Evolutionary conservation across 2,797 vertebrate genomes (phyloP).

Genomic region (Momotus momota): DNA sequence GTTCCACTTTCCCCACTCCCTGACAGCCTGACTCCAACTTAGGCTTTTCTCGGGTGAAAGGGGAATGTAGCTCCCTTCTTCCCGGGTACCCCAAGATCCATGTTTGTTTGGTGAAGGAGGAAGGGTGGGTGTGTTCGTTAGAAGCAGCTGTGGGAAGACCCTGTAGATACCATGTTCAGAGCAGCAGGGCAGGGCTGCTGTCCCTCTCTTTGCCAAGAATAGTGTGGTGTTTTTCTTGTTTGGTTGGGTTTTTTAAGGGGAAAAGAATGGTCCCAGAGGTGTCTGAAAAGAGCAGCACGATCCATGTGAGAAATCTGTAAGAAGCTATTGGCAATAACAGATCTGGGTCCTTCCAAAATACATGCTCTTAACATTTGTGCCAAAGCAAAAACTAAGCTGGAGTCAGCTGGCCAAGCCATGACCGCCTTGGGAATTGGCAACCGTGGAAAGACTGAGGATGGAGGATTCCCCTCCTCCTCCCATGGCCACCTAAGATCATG

Average conservation of each 20-base stretch:
- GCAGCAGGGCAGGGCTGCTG: neutral
- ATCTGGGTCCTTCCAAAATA: neutral
- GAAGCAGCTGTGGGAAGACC: neutral
- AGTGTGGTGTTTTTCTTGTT: neutral
- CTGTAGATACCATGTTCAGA: neutral
- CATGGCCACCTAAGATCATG: neutral
- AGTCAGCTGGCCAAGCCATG: neutral
- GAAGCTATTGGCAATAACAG: neutral
- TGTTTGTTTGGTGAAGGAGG: neutral
- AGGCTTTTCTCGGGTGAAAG: neutral
- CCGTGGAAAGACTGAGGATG: neutral
- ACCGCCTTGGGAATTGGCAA: neutral
- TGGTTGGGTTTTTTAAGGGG: neutral
- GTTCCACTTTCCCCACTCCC: neutral
- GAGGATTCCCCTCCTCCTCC: neutral
- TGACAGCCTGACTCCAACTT: accelerated
- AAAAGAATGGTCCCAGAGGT: neutral
- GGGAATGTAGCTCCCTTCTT: neutral
- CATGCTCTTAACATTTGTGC: neutral
- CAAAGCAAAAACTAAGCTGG: neutral
- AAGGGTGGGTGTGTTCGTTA: neutral
- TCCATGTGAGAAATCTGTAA: neutral
- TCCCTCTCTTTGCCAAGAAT: neutral
- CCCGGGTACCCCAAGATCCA: neutral
- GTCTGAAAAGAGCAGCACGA: neutral